A percentile compares a stretch with the other conserved stretches of the same genome.
Conservation (phyloP, 2,888 invertebrate genomes). For the Carcina quercana region DNA sequence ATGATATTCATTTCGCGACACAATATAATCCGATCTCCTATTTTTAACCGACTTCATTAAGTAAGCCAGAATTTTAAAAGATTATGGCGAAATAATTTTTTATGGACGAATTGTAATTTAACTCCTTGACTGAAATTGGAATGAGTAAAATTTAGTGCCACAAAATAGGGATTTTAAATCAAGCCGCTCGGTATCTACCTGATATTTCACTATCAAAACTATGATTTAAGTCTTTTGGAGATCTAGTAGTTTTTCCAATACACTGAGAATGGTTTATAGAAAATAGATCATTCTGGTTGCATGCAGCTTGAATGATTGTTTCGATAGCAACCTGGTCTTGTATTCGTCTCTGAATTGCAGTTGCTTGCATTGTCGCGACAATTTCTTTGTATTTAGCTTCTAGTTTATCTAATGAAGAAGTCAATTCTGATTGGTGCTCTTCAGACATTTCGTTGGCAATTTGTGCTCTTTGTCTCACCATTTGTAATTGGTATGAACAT, state of each 20-base stretch:
- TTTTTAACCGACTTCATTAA: too few species aligned
- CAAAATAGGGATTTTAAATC: too few species aligned
- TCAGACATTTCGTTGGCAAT: constrained; percentile 43
- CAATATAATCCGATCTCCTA: too few species aligned
- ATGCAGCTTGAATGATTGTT: constrained; percentile 48
- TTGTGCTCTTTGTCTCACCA: constrained; percentile 51
- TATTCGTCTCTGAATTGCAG: constrained; percentile 54
- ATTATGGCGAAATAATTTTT: too few species aligned
- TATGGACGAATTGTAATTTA: too few species aligned
- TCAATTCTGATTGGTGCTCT: constrained; percentile 47
- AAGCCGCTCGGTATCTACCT: constrained; percentile 13
- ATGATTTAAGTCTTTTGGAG: constrained; percentile 20
- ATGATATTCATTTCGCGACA: too few species aligned
- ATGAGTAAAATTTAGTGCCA: too few species aligned
- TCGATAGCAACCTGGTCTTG: constrained; percentile 58
- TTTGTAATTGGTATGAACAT: constrained; percentile 51
- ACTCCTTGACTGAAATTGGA: too few species aligned
- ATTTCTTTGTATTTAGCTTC: constrained; percentile 61
- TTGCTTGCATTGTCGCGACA: constrained; percentile 56
- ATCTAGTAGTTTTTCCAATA: constrained; percentile 29
- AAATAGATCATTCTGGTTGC: constrained; percentile 23
- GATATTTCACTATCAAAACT: constrained; percentile 36
- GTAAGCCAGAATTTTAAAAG: too few species aligned
- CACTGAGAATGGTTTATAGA: constrained; percentile 25
- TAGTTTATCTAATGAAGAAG: constrained; percentile 45